Evolutionary conservation across 2,888 invertebrate species (phyloP), one percentile per base, ranked within the genome.

Genomic region (Heterodera filipjevi): DNA sequence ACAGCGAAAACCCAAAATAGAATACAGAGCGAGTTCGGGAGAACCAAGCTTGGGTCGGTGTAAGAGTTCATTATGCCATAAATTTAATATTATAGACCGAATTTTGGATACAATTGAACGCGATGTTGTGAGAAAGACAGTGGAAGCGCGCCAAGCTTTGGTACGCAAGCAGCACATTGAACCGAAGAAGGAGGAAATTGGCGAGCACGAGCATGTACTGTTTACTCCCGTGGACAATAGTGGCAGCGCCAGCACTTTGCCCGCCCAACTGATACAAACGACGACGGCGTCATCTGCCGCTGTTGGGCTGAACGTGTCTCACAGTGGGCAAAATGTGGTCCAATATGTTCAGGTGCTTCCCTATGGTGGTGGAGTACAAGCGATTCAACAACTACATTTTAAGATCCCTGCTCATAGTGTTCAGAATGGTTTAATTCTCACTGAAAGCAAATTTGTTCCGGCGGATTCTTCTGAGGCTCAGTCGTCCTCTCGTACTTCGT

Each of bases 81-180:
- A 1, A 2, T 12, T 39, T 39, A 39, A 10, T 39, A 39, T 39
- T 39, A 12, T 19, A 53, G 78, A 74, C 71, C 86, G 86, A 71
- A 85, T 84, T 14, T 80, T 87, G 77, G 80, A 85, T 22, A 81
- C 86, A 14, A 75, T 88, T 71, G 88, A 88, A 73, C 78, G 87
- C 32, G 88, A 88, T 72, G 88, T 88, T 3, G 77, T 87, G 74
- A 85, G 86, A 79, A 73, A 87, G n/a, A 88, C 88, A 0, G 86
- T 85, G 71, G 86, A 88, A 75, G 87, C 87, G 19, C 53, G 75
- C 2, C 75, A 66, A 66, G 68, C 75, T n/a, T 64, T 75, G 30
- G 30, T 75, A 3, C 66, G 68, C 19, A 75, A 49, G 75, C 75
- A 75, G 19, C 75, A 75, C 30, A 33, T 33, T 75, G 75, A 75